Percentiles rank a stretch among this genome's conserved stretches.
These are phyloP conservation scores for Mesochorus sp. DNA, from an alignment of 2,888 invertebrate species.

Conservation along the genomic window DNA sequence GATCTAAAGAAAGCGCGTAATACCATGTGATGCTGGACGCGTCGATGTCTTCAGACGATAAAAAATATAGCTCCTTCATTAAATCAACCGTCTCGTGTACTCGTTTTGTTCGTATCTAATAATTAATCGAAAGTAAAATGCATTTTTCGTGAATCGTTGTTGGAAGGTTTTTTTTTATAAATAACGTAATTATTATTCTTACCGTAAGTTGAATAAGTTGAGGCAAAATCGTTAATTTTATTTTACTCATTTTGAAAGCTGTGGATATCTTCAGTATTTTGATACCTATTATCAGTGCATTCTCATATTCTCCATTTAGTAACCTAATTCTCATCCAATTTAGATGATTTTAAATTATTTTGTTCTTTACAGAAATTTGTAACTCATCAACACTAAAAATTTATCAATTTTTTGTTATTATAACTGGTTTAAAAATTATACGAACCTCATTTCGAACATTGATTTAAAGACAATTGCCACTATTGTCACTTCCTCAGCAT, in stretches of 20 bases:
- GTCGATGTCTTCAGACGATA: constrained; percentile 73
- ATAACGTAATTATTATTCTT: neutral
- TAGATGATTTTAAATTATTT: too few relatives aligned
- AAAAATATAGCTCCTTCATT: constrained; percentile 77
- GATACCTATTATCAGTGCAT: constrained; percentile 66
- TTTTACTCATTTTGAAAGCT: constrained; percentile 60
- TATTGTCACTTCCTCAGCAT: constrained; percentile 82
- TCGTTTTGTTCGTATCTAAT: constrained; percentile 80
- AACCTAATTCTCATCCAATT: constrained; percentile 58
- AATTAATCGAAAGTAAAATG: neutral
- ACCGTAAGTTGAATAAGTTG: constrained; percentile 71
- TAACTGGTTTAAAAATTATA: neutral
- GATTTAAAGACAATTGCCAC: constrained; percentile 82
- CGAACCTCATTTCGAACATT: constrained; percentile 78
- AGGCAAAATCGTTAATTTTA: constrained; percentile 68
- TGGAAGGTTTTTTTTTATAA: too few relatives aligned
- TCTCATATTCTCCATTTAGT: constrained; percentile 66
- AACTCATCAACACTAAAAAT: too few relatives aligned
- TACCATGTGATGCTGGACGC: constrained; percentile 82
- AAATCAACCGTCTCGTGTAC: constrained; percentile 83
- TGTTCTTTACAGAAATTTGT: too few relatives aligned
- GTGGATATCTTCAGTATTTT: constrained; percentile 68
- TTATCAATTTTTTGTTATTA: too few relatives aligned
- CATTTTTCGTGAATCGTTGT: neutral
- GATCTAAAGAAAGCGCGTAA: constrained; percentile 84